These are phyloP conservation scores for Oreotragus oreotragus DNA, from an alignment of 2,113 vertebrate species.

Conservation along the genomic window DNA sequence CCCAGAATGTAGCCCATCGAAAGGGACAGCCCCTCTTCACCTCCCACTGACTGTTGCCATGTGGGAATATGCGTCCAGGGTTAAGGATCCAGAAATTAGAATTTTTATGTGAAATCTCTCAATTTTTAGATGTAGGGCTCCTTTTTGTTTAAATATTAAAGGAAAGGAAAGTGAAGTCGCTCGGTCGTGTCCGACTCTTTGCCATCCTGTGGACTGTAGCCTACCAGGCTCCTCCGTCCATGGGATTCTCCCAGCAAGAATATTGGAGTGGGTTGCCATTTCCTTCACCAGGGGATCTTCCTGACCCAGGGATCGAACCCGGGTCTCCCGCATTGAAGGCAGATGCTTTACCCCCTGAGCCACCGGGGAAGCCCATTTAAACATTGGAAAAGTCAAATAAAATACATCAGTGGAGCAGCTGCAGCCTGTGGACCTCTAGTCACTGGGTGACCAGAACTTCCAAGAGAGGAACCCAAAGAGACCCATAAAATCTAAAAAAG, in stretches of 20 bases:
- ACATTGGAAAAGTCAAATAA: neutral
- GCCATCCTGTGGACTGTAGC: neutral
- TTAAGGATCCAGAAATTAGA: neutral
- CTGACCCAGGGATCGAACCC: rapidly evolving
- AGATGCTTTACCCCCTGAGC: neutral
- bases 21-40: neutral
- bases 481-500: neutral
- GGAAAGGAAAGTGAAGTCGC: neutral
- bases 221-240: neutral
- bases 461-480: neutral
- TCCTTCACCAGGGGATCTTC: neutral
- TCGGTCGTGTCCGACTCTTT: neutral
- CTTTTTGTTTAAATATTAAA: neutral
- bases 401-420: neutral
- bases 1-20: neutral
- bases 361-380: neutral
- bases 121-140: neutral
- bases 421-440: neutral
- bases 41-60: neutral
- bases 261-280: neutral
- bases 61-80: neutral
- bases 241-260: neutral
- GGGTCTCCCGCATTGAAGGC: neutral
- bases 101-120: neutral
- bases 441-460: neutral